Evolutionary conservation across 92 coral and sea anemone species (phyloP).

Genomic region (Palythoa grandis): DNA sequence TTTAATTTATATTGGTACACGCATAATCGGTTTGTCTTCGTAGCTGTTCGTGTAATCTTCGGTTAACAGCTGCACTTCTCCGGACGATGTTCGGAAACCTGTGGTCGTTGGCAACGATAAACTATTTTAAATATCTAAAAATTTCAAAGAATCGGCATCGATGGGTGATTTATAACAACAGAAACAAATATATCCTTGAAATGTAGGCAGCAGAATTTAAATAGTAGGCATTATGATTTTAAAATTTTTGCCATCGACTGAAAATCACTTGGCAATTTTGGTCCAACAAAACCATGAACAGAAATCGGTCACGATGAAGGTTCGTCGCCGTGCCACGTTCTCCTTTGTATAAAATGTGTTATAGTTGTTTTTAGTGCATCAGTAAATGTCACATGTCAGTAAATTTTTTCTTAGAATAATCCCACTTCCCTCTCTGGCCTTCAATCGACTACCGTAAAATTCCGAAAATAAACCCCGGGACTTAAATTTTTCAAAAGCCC

Average conservation of each 20-base stretch:
- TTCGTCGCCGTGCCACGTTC: too few species aligned
- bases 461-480: too few species aligned
- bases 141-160: background rate
- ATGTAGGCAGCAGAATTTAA: background rate
- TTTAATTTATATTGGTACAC: constrained; percentile 26
- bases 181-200: background rate
- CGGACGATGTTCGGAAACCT: constrained; percentile 20
- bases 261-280: background rate
- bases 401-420: too few species aligned
- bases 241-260: background rate
- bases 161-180: background rate
- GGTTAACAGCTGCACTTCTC: constrained; percentile 43
- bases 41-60: constrained; percentile 21
- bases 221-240: background rate
- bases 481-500: too few species aligned
- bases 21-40: constrained; percentile 47
- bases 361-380: too few species aligned
- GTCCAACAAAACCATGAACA: too few species aligned
- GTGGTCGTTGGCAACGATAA: background rate
- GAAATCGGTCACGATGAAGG: too few species aligned
- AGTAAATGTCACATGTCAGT: too few species aligned
- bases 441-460: too few species aligned
- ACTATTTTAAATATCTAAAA: constrained; percentile 19
- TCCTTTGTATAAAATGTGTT: too few species aligned
- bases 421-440: too few species aligned